Percentiles rank a stretch among this genome's conserved stretches.
Conservation (phyloP, 2,797 vertebrate genomes). For the Austrolebias charrua region DNA sequence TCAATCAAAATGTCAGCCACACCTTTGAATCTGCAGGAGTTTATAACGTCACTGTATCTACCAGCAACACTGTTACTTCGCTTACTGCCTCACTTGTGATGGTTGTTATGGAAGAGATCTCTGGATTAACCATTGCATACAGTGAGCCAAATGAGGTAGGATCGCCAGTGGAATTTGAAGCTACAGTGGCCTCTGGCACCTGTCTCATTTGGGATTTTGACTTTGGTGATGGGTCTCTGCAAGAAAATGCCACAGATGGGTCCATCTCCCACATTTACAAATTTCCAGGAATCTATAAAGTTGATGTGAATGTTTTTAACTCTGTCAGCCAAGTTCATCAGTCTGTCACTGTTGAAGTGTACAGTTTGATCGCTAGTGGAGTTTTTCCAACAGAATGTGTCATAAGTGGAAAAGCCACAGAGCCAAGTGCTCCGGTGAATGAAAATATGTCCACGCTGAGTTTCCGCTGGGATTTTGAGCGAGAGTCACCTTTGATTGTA, state of each 20-base stretch:
- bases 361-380: constrained; percentile 59
- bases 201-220: constrained; percentile 76
- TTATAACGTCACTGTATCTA: constrained; percentile 75
- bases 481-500: constrained; percentile 53
- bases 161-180: constrained; percentile 60
- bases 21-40: constrained; percentile 62
- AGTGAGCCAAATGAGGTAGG: constrained; percentile 65
- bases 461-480: constrained; percentile 80
- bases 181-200: constrained; percentile 63
- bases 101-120: constrained; percentile 70
- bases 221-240: constrained; percentile 77
- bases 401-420: constrained; percentile 41
- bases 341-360: constrained; percentile 66
- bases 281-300: constrained; percentile 72
- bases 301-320: constrained; percentile 70
- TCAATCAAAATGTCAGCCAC: constrained; percentile 48
- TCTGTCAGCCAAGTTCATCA: constrained; percentile 53
- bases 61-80: constrained; percentile 65
- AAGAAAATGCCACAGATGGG: constrained; percentile 50
- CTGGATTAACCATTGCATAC: constrained; percentile 65
- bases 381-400: constrained; percentile 70
- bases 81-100: constrained; percentile 61
- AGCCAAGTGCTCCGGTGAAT: constrained; percentile 65
- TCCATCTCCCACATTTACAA: constrained; percentile 70
- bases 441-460: constrained; percentile 58